phyloP scores from a whole-genome alignment of 2,113 vertebrate genomes.

The Origma solitaria region DNA sequence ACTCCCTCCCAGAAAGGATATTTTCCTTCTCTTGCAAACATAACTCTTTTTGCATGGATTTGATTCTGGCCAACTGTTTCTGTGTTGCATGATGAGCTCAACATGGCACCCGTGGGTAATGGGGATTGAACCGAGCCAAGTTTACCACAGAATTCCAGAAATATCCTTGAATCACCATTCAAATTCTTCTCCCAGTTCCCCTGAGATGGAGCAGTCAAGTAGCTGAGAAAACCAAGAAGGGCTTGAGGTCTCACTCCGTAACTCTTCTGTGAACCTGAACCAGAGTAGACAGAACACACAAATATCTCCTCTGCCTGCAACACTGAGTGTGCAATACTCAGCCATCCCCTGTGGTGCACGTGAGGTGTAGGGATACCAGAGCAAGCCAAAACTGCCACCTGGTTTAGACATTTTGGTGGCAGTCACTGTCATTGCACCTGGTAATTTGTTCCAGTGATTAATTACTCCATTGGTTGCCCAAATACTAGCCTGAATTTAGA shows the following conservation, averaged over 20 bases:
- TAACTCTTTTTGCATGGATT: not conserved
- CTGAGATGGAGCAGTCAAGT: not conserved
- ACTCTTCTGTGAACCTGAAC: not conserved
- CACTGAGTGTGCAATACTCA: not conserved
- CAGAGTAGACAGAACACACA: not conserved
- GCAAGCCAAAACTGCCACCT: not conserved
- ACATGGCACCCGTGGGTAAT: not conserved
- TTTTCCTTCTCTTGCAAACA: not conserved
- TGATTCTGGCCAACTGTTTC: not conserved
- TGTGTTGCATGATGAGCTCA: not conserved
- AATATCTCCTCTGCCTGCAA: not conserved
- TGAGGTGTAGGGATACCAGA: not conserved
- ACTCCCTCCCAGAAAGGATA: not conserved
- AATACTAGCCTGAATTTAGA: not conserved
- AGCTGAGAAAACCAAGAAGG: not conserved
- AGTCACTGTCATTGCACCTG: not conserved
- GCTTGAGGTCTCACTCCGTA: not conserved
- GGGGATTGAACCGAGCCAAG: not conserved
- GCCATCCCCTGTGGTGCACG: not conserved
- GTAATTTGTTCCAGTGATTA: not conserved
- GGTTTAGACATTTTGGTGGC: not conserved
- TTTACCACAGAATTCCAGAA: slow-evolving; percentile 2
- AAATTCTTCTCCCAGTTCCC: not conserved
- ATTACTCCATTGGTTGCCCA: not conserved
- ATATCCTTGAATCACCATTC: not conserved